These are phyloP conservation scores for Drosophila mayri DNA, from an alignment of 1,140 invertebrate genomes.

Conservation along the genomic window DNA sequence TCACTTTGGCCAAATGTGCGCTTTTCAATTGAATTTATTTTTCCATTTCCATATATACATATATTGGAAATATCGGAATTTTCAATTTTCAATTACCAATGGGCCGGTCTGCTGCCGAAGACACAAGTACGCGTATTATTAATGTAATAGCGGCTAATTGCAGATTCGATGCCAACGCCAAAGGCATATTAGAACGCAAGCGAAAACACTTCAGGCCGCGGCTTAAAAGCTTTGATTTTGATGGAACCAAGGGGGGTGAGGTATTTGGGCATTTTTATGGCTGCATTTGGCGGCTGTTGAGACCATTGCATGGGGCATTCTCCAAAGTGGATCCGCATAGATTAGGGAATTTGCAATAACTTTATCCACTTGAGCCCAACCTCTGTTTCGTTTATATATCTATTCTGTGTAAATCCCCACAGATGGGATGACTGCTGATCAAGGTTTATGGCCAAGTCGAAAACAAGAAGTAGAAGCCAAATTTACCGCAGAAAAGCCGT, in stretches of 20 bases:
- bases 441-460: conserved; percentile 54
- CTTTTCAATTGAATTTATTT: conserved; percentile 71
- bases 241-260: conserved; percentile 54
- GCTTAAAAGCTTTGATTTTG: conserved; percentile 80
- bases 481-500: conserved; percentile 67
- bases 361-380: conserved; percentile 62
- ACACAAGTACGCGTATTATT: conserved; percentile 81
- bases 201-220: conserved; percentile 70
- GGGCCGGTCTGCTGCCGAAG: conserved; percentile 21
- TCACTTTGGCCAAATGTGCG: conserved; percentile 76
- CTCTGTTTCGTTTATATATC: background rate
- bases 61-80: conserved; percentile 39
- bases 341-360: conserved; percentile 55
- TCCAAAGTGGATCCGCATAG: conserved; percentile 40
- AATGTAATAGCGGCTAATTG: conserved; percentile 81
- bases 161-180: conserved; percentile 61
- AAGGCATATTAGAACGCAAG: conserved; percentile 70
- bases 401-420: background rate
- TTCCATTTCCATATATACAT: conserved; percentile 46
- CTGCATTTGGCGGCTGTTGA: conserved; percentile 63
- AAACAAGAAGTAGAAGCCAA: conserved; percentile 33
- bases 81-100: conserved; percentile 65
- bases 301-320: conserved; percentile 63
- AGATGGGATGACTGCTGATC: conserved; percentile 26
- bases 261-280: conserved; percentile 50